phyloP scores from a whole-genome alignment of 30 jellyfish, hydroid and myxozoan genomes.

The Hydractinia echinata region DNA sequence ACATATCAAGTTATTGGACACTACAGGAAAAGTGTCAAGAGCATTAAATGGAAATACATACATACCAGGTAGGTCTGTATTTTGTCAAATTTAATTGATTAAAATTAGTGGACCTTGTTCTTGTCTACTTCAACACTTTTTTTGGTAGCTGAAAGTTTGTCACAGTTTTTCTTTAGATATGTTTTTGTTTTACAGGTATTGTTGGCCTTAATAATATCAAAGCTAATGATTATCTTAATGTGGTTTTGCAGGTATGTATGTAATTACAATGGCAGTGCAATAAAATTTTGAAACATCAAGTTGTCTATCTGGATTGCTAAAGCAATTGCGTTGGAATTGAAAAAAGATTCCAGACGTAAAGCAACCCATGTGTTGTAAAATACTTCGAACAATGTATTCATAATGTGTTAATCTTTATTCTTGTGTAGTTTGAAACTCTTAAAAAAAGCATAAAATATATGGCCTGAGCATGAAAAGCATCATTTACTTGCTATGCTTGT shows the following conservation, averaged over 20 bases:
- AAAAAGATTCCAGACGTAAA: not conserved
- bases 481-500: too few species aligned
- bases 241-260: slow-evolving; percentile 68
- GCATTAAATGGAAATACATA: slow-evolving; percentile 87
- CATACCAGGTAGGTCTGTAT: slow-evolving; percentile 69
- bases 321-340: not conserved
- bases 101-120: not conserved
- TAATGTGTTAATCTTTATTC: too few species aligned
- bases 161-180: not conserved
- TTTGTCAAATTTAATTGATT: not conserved
- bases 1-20: slow-evolving; percentile 52
- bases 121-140: not conserved
- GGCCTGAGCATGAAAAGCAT: too few species aligned
- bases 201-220: slow-evolving; percentile 94
- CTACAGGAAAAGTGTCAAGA: slow-evolving; percentile 72
- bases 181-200: slow-evolving; percentile 46
- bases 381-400: too few species aligned
- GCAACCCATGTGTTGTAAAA: not conserved
- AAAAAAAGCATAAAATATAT: too few species aligned
- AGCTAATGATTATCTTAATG: slow-evolving; percentile 94
- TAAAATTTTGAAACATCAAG: too few species aligned
- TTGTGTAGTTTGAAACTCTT: too few species aligned
- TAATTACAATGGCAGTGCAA: too few species aligned
- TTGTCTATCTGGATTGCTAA: not conserved
- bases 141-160: not conserved